Percentiles rank a stretch among this genome's conserved stretches.
Evolutionary conservation across 2,888 invertebrate species (phyloP).

Genomic region (Oscheius sp.): DNA sequence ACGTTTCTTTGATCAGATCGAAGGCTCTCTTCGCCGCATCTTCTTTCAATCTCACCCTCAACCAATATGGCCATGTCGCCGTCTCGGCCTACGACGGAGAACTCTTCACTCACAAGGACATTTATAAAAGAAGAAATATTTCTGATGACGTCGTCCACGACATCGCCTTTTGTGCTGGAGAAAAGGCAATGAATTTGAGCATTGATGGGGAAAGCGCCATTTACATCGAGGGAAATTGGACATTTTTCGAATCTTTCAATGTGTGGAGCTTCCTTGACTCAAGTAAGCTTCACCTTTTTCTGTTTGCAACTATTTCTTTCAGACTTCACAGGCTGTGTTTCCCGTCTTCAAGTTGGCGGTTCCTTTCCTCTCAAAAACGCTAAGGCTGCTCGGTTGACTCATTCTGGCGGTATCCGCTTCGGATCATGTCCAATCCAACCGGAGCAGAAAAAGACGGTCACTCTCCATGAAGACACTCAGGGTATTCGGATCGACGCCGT

Average conservation of each 20-base stretch:
- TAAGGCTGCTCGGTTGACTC: constrained; percentile 59
- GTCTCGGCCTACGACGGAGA: constrained; percentile 67
- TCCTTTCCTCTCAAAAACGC: constrained; percentile 70
- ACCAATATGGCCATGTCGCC: constrained; percentile 56
- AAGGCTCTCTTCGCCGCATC: constrained; percentile 69
- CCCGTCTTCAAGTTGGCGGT: constrained; percentile 67
- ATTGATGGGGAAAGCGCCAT: constrained; percentile 66
- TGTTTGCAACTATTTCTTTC: neutral
- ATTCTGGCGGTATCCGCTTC: constrained; percentile 64
- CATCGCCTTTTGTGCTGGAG: constrained; percentile 68
- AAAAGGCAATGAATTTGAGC: constrained; percentile 60
- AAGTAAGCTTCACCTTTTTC: constrained; percentile 44
- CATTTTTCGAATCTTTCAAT: constrained; percentile 69
- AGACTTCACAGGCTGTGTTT: constrained; percentile 70
- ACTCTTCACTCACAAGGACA: constrained; percentile 63
- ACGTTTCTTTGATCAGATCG: constrained; percentile 61
- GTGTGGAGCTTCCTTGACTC: constrained; percentile 68
- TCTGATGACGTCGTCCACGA: constrained; percentile 67
- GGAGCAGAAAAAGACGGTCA: neutral
- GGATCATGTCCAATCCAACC: constrained; percentile 66
- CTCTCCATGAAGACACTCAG: constrained; percentile 11
- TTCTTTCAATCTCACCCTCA: constrained; percentile 67
- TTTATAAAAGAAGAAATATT: constrained; percentile 51
- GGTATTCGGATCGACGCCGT: constrained; percentile 33
- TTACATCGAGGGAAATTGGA: constrained; percentile 68